Evolutionary conservation across 2,113 vertebrate species (phyloP).

Genomic region (Saiga tatarica): DNA sequence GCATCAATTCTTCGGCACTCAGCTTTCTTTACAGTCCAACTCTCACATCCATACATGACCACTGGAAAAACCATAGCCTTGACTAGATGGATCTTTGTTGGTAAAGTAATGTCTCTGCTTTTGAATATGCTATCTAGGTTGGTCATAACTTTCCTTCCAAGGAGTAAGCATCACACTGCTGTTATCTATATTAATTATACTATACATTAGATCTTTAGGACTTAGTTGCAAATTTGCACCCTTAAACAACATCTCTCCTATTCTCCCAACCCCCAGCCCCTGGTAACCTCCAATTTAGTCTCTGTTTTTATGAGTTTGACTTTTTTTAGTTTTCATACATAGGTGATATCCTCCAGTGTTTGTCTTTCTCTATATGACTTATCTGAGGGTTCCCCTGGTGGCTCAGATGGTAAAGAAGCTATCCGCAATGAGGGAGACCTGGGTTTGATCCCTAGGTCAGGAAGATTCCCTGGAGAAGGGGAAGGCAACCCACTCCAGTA

Average conservation of each 20-base stretch:
- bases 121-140: too few relatives aligned
- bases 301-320: neutral
- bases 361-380: neutral
- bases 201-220: neutral
- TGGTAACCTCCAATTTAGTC: neutral
- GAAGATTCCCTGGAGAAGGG: neutral
- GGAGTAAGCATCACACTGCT: neutral
- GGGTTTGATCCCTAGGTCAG: neutral
- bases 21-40: too few relatives aligned
- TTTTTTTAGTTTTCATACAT: neutral
- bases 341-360: neutral
- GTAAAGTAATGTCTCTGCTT: too few relatives aligned
- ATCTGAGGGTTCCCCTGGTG: neutral
- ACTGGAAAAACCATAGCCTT: too few relatives aligned
- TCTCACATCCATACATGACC: too few relatives aligned
- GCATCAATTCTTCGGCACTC: too few relatives aligned
- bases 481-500: neutral
- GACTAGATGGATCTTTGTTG: too few relatives aligned
- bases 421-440: neutral
- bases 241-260: neutral
- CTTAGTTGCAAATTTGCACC: neutral
- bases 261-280: neutral
- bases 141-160: too few relatives aligned
- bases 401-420: neutral
- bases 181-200: neutral